These are phyloP conservation scores for Schizopygopsis pylzovi DNA, from an alignment of 2,797 vertebrate genomes.

Conservation along the genomic window DNA sequence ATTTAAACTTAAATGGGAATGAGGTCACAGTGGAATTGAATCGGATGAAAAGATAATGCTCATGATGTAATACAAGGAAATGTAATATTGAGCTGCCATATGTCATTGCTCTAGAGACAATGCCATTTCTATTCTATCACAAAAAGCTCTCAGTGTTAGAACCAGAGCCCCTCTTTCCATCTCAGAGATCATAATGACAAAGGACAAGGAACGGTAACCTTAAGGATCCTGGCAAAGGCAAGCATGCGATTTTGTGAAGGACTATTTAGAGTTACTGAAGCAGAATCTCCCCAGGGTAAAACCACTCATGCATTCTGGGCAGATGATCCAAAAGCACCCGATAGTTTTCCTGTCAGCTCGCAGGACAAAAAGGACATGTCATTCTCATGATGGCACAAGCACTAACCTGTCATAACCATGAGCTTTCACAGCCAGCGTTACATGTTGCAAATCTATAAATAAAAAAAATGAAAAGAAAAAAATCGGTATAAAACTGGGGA, in stretches of 20 bases:
- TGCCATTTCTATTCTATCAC: conserved; percentile 34
- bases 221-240: conserved; percentile 38
- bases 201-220: conserved; percentile 25
- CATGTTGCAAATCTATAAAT: background rate
- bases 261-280: conserved; percentile 52
- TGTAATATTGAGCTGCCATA: conserved; percentile 22
- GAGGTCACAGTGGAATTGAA: conserved; percentile 11
- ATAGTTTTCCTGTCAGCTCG: conserved; percentile 26
- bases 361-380: background rate
- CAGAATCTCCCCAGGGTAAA: conserved; percentile 51
- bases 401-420: conserved; percentile 10
- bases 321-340: conserved; percentile 41
- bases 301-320: conserved; percentile 41
- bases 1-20: conserved; percentile 21
- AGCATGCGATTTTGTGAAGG: conserved; percentile 39
- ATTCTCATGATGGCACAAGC: background rate
- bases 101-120: background rate
- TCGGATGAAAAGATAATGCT: conserved; percentile 26
- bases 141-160: conserved; percentile 29
- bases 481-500: background rate
- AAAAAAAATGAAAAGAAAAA: background rate
- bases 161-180: conserved; percentile 26
- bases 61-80: conserved; percentile 26
- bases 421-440: background rate
- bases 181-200: conserved; percentile 43